Evolutionary conservation across 2,113 vertebrate species (phyloP).

Genomic region (Phocoena phocoena): DNA sequence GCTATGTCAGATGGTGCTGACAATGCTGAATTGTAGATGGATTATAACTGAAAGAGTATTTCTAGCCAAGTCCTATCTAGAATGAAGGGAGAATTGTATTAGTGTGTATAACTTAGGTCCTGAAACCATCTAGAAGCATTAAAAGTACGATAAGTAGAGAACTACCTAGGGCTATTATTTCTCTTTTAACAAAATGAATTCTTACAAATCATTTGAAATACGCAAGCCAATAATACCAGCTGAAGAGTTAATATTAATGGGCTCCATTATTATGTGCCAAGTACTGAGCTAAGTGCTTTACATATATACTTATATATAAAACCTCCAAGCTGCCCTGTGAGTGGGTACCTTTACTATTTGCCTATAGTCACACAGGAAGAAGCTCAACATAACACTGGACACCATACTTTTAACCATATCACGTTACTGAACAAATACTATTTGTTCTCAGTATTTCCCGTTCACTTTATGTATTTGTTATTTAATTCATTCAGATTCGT

Average conservation of each 20-base stretch:
- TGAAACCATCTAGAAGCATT: not conserved
- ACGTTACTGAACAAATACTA: not conserved
- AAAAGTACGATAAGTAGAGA: not conserved
- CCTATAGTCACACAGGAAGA: not conserved
- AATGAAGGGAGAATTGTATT: not conserved
- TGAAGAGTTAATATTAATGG: not conserved
- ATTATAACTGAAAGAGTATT: not conserved
- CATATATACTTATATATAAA: not conserved
- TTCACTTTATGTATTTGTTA: constrained; percentile 16
- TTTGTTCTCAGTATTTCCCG: constrained; percentile 6
- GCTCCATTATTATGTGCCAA: not conserved
- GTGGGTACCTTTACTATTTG: not conserved
- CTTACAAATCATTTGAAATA: constrained; percentile 43
- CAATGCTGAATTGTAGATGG: not conserved
- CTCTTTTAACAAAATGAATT: constrained; percentile 12
- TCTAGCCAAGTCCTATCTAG: not conserved
- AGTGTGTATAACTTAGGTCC: not conserved
- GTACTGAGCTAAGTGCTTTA: not conserved
- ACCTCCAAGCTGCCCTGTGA: not conserved
- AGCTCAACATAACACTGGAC: not conserved
- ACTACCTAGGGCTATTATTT: not conserved
- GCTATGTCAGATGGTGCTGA: not conserved
- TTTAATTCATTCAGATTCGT: not conserved
- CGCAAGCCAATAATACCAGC: not conserved
- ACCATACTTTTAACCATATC: not conserved